Conservation (phyloP, 2,113 vertebrate genomes). For the Paedocypris sp. region DNA sequence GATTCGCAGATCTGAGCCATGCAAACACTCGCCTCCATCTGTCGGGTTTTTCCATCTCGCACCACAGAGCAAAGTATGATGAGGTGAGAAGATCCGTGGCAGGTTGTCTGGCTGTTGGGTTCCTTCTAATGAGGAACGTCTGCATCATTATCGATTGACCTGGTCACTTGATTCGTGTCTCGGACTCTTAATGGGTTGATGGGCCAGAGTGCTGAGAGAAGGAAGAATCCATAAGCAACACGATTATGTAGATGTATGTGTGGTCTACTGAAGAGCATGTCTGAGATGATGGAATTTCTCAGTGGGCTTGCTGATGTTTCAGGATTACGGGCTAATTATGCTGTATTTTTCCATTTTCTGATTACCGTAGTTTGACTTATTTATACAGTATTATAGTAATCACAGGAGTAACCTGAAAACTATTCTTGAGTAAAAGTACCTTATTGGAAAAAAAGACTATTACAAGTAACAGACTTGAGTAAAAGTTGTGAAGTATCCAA, state of each 20-base stretch:
- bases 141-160: constrained; percentile 54
- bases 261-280: neutral
- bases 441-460: too few relatives aligned
- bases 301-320: too few relatives aligned
- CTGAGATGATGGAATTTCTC: too few relatives aligned
- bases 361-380: too few relatives aligned
- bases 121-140: constrained; percentile 53
- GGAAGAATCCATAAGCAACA: neutral
- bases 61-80: too few relatives aligned
- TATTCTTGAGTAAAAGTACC: too few relatives aligned
- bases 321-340: too few relatives aligned
- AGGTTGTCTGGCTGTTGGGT: constrained; percentile 47
- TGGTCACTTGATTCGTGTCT: constrained; percentile 44
- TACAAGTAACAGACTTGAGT: too few relatives aligned
- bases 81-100: constrained; percentile 29
- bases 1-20: constrained; percentile 1
- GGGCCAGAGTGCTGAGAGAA: constrained; percentile 26
- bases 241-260: neutral
- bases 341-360: too few relatives aligned
- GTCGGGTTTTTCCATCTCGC: neutral
- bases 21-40: constrained; percentile 5
- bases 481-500: too few relatives aligned
- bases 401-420: too few relatives aligned
- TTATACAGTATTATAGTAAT: too few relatives aligned
- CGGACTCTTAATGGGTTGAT: constrained; percentile 37